phyloP scores from a whole-genome alignment of 2,113 vertebrate genomes.

The Urocitellus parryii region DNA sequence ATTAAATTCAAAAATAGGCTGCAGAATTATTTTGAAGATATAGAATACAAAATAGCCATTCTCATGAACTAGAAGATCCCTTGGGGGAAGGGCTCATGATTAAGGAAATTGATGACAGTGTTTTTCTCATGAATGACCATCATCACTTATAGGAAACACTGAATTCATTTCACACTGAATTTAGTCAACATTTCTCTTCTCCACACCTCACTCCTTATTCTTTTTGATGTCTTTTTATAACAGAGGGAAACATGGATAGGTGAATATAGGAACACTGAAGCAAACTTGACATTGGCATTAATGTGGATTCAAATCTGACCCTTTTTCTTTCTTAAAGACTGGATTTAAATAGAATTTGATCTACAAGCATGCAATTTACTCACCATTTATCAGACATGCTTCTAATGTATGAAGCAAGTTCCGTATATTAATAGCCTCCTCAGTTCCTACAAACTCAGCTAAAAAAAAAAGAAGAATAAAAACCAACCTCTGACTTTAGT shows the following conservation, averaged over 20 bases:
- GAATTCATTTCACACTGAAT: slow-evolving; percentile 42
- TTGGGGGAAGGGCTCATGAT: neutral
- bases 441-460: neutral
- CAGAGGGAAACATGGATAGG: neutral
- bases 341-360: slow-evolving; percentile 24
- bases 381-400: neutral
- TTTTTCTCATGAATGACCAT: slow-evolving; percentile 27
- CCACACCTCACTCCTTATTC: neutral
- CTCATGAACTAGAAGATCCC: neutral
- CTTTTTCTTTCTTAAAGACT: neutral
- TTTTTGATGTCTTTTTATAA: neutral
- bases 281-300: slow-evolving; percentile 16
- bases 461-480: neutral
- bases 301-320: neutral
- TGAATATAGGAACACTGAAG: neutral
- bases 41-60: slow-evolving; percentile 29
- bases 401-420: neutral
- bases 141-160: neutral
- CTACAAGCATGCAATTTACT: neutral
- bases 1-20: slow-evolving; percentile 63
- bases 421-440: neutral
- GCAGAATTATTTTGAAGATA: slow-evolving; percentile 28
- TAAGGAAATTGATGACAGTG: slow-evolving; percentile 41
- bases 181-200: slow-evolving; percentile 11
- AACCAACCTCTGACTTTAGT: neutral